These are phyloP conservation scores for Druon quercuslanigerum DNA, from an alignment of 1,140 invertebrate species.

Conservation along the genomic window DNA sequence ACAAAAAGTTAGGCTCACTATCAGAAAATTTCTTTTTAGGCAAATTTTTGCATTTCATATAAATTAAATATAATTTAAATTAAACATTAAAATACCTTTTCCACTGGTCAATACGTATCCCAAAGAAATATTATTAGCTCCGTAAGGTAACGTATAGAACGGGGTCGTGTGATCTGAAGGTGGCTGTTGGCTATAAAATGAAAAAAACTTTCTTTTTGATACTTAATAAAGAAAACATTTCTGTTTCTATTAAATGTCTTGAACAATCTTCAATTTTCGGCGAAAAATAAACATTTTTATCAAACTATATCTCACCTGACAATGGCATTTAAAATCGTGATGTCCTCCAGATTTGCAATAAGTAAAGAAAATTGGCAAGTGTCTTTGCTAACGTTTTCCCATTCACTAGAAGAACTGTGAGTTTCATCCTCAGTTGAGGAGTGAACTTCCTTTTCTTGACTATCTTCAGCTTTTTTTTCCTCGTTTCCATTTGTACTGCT, in stretches of 20 bases:
- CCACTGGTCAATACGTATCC: slow-evolving; percentile 85
- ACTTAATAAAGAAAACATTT: no score
- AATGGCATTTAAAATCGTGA: slow-evolving; percentile 85
- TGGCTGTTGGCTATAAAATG: slow-evolving; percentile 65
- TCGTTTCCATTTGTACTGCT: slow-evolving; percentile 30
- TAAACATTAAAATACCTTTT: slow-evolving; percentile 77
- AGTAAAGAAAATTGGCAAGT: slow-evolving; percentile 90
- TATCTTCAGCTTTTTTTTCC: slow-evolving; percentile 35
- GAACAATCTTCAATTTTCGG: neutral
- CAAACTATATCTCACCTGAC: slow-evolving; percentile 77
- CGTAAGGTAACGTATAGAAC: slow-evolving; percentile 76
- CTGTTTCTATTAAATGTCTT: no score
- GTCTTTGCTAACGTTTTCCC: slow-evolving; percentile 91
- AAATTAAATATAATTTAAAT: no score
- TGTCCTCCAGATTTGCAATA: slow-evolving; percentile 92
- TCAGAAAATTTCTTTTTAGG: no score
- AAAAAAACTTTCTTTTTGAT: neutral
- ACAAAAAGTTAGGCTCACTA: no score
- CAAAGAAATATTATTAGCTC: slow-evolving; percentile 82
- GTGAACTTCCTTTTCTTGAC: slow-evolving; percentile 36
- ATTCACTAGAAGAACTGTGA: slow-evolving; percentile 76
- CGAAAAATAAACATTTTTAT: slow-evolving; percentile 52
- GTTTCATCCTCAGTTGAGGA: slow-evolving; percentile 73
- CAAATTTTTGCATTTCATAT: no score
- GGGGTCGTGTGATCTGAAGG: slow-evolving; percentile 56